Evolutionary conservation across 2,113 vertebrate genomes (phyloP).

Genomic region (Neomonachus schauinslandi): DNA sequence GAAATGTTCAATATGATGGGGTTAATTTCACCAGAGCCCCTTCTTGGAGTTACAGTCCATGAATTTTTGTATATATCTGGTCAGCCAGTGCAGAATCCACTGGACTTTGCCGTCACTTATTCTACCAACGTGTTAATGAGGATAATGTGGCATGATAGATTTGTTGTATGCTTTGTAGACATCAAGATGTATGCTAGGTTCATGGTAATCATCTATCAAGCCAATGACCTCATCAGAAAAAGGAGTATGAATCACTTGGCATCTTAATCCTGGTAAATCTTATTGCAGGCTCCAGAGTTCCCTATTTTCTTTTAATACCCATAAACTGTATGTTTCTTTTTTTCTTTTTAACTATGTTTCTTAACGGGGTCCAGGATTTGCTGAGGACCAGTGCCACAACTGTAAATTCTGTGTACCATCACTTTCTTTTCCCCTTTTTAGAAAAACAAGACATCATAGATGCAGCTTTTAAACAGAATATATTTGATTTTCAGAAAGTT

Average conservation of each 20-base stretch:
- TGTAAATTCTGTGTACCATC: slow-evolving; percentile 14
- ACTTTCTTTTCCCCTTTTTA: slow-evolving; percentile 26
- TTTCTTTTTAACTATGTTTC: neutral
- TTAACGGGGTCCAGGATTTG: slow-evolving; percentile 34
- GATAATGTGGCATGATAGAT: neutral
- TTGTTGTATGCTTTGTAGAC: slow-evolving; percentile 34
- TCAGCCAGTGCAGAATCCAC: neutral
- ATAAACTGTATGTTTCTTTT: slow-evolving; percentile 7
- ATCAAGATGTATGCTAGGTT: neutral
- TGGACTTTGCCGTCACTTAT: neutral
- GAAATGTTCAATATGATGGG: neutral
- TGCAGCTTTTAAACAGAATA: slow-evolving; percentile 40
- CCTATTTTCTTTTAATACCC: slow-evolving; percentile 33
- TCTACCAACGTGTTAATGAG: neutral
- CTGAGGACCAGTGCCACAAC: slow-evolving; percentile 13
- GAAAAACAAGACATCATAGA: neutral
- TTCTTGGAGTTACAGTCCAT: neutral
- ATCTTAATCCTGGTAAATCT: slow-evolving; percentile 24
- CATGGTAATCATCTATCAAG: slow-evolving; percentile 19
- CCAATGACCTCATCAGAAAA: neutral
- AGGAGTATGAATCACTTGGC: neutral
- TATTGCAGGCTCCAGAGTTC: neutral
- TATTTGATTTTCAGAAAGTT: slow-evolving; percentile 56
- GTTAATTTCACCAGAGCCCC: neutral
- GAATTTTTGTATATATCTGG: slow-evolving; percentile 2